These are phyloP conservation scores for Oxygymnocypris stewartii DNA, from an alignment of 2,113 vertebrate genomes.

Conservation along the genomic window DNA sequence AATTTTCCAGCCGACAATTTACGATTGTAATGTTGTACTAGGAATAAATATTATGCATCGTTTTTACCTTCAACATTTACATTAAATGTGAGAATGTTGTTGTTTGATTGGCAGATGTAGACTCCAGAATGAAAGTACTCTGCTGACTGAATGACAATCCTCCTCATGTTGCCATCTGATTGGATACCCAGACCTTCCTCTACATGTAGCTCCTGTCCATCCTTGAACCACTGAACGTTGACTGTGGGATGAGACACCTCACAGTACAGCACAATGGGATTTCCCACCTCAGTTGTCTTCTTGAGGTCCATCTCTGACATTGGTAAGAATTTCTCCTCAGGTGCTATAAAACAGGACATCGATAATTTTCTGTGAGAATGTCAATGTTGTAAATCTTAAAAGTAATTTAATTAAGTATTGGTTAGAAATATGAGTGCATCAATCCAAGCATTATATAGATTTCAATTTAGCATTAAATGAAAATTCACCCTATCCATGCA, in stretches of 20 bases:
- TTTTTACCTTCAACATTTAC: conserved; percentile 73
- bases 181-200: conserved; percentile 69
- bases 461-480: neutral
- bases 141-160: conserved; percentile 74
- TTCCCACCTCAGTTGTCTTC: conserved; percentile 65
- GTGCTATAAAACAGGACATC: conserved; percentile 59
- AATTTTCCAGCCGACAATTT: neutral
- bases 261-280: conserved; percentile 75
- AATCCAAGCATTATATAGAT: neutral
- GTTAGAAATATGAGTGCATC: neutral
- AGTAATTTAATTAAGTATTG: neutral
- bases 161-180: conserved; percentile 75
- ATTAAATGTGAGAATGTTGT: conserved; percentile 70
- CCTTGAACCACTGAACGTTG: conserved; percentile 73
- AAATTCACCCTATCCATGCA: neutral
- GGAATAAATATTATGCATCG: neutral
- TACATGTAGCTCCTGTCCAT: conserved; percentile 65
- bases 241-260: conserved; percentile 70
- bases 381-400: neutral
- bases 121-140: conserved; percentile 70
- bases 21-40: neutral
- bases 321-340: conserved; percentile 67
- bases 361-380: neutral
- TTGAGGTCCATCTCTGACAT: conserved; percentile 65
- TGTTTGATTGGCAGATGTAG: conserved; percentile 73